Evolutionary conservation across 2,113 vertebrate species (phyloP).

Genomic region (Hippocampus zosterae): DNA sequence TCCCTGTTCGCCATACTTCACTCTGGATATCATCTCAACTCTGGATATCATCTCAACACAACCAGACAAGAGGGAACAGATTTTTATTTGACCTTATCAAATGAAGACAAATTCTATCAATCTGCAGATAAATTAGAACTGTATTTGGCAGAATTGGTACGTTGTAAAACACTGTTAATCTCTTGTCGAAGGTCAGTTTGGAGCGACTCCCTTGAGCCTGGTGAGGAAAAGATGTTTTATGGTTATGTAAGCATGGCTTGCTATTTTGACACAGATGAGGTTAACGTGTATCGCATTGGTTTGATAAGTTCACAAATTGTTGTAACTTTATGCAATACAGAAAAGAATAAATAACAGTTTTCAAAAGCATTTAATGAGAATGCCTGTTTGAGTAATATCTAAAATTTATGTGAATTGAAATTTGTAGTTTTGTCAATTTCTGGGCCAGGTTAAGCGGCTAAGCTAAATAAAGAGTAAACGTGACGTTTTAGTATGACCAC

Average conservation of each 20-base stretch:
- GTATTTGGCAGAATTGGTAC: not conserved
- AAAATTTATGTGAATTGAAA: no score
- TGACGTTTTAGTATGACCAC: not conserved
- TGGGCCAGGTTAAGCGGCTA: not conserved
- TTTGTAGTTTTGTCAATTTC: not conserved
- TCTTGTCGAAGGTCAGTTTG: not conserved
- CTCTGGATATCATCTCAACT: not conserved
- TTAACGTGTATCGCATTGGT: not conserved
- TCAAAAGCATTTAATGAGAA: no score
- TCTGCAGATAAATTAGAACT: not conserved
- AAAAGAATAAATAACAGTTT: no score
- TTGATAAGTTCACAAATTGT: not conserved
- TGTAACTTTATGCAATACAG: not conserved
- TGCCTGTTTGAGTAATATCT: no score
- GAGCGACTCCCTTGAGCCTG: not conserved
- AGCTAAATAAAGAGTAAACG: not conserved
- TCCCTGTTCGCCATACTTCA: not conserved
- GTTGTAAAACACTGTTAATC: not conserved
- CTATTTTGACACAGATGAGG: not conserved
- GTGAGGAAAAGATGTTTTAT: not conserved
- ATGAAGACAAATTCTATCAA: not conserved
- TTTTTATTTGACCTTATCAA: not conserved
- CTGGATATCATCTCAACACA: not conserved
- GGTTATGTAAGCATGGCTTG: not conserved
- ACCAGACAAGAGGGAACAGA: not conserved